Conservation (phyloP, 2,888 invertebrate genomes). For the Sphaeridia pumilis region DNA sequence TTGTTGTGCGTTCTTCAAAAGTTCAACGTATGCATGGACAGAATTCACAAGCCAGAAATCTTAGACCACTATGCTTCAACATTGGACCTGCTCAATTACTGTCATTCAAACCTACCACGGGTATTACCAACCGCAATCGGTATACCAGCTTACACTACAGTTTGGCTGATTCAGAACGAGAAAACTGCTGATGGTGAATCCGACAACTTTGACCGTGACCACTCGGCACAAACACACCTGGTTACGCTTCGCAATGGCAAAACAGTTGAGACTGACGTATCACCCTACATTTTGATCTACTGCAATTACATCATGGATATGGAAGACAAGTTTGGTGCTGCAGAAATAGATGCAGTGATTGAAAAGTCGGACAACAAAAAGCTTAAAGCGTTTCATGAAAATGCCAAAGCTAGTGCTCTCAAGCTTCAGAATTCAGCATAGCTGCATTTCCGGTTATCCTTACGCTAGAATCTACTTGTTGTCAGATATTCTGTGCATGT, state of each 20-base stretch:
- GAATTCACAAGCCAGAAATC: conserved; percentile 16
- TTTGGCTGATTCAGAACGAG: conserved; percentile 20
- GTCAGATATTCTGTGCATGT: no score
- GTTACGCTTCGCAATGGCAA: neutral
- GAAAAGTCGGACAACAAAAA: neutral
- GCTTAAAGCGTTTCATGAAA: neutral
- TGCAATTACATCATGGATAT: conserved; percentile 26
- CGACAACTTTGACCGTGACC: conserved; percentile 5
- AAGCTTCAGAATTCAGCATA: neutral
- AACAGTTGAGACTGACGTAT: conserved; percentile 1
- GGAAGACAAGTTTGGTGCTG: conserved; percentile 21
- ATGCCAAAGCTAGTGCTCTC: neutral
- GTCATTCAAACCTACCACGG: conserved; percentile 14
- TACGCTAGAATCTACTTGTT: no score
- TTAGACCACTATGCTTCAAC: conserved; percentile 29
- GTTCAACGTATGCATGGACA: conserved; percentile 24
- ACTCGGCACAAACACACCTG: conserved; percentile 9
- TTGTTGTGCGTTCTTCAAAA: conserved; percentile 14
- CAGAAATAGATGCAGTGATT: conserved; percentile 1
- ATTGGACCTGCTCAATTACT: conserved; percentile 23
- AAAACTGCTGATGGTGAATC: conserved; percentile 9
- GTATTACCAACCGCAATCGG: conserved; percentile 17
- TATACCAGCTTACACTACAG: conserved; percentile 20
- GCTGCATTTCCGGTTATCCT: no score
- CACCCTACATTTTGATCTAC: conserved; percentile 11